phyloP scores from a whole-genome alignment of 2,888 invertebrate genomes.

The Aethes cnicana region DNA sequence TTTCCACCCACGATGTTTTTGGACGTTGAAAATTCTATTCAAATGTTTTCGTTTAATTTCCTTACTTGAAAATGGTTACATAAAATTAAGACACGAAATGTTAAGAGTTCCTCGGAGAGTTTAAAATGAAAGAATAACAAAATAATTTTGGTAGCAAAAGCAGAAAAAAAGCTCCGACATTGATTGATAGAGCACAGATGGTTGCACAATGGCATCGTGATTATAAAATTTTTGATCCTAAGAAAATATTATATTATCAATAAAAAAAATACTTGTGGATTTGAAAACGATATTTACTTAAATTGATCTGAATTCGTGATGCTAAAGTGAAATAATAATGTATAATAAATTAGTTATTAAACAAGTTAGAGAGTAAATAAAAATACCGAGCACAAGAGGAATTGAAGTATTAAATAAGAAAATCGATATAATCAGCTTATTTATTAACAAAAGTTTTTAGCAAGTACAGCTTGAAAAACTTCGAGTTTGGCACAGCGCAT shows the following conservation, averaged over 20 bases:
- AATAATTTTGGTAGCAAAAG: slow-evolving; percentile 29
- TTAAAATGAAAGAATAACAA: slow-evolving; percentile 24
- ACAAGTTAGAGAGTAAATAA: too few relatives aligned
- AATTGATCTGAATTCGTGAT: slow-evolving; percentile 4
- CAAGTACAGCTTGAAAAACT: too few relatives aligned
- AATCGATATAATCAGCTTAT: too few relatives aligned
- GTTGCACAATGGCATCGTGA: slow-evolving; percentile 66
- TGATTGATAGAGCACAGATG: slow-evolving; percentile 67
- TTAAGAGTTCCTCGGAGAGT: slow-evolving; percentile 6
- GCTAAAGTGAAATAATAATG: too few relatives aligned
- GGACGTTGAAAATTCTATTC: slow-evolving; percentile 4
- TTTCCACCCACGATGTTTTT: slow-evolving; percentile 3
- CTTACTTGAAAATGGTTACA: neutral
- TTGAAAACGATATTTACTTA: too few relatives aligned
- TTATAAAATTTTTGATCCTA: slow-evolving; percentile 60
- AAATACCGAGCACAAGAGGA: too few relatives aligned
- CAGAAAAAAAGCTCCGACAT: slow-evolving; percentile 42
- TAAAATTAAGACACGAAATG: neutral
- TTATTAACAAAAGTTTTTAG: too few relatives aligned
- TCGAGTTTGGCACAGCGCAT: too few relatives aligned
- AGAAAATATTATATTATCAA: slow-evolving; percentile 58
- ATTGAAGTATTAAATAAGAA: too few relatives aligned
- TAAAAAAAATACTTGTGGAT: slow-evolving; percentile 23
- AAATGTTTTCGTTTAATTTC: slow-evolving; percentile 1
- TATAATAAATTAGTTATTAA: too few relatives aligned